Conservation (phyloP, 2,888 invertebrate genomes). For the Eupithecia vulgata region DNA sequence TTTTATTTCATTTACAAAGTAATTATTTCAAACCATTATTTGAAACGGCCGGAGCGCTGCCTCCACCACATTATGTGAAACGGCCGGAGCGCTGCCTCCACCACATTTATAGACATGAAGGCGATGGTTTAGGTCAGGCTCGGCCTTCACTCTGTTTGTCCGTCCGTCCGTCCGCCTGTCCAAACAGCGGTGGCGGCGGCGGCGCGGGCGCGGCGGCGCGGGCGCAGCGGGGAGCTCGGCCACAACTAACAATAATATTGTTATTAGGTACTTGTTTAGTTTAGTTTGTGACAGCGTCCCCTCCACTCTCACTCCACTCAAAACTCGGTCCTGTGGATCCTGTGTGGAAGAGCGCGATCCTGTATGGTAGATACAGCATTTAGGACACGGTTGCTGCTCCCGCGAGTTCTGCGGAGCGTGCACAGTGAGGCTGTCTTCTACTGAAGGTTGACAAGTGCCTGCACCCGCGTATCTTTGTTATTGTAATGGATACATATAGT, state of each 20-base stretch:
- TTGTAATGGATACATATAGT: background rate
- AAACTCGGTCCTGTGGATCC: background rate
- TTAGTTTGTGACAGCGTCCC: background rate
- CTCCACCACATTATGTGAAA: background rate
- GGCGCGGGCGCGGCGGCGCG: background rate
- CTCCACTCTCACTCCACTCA: too few species aligned
- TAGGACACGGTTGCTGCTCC: background rate
- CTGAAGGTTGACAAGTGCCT: background rate
- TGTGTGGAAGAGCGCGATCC: background rate
- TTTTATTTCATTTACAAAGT: background rate
- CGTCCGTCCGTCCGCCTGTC: slow-evolving; percentile 41
- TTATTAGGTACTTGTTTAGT: slow-evolving; percentile 12
- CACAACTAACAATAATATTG: slow-evolving; percentile 3
- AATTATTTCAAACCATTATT: background rate
- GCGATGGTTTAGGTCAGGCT: background rate
- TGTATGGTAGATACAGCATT: background rate
- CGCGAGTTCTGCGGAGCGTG: background rate
- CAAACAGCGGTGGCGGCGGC: slow-evolving; percentile 44
- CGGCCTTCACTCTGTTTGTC: slow-evolving; percentile 45
- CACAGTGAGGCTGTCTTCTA: background rate
- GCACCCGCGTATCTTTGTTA: background rate
- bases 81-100: background rate
- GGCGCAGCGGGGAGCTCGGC: background rate
- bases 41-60: background rate
- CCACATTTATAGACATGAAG: background rate